Base-by-base conservation (phyloP, 1,140 invertebrate species). In the Bombus breviceps region DNA sequence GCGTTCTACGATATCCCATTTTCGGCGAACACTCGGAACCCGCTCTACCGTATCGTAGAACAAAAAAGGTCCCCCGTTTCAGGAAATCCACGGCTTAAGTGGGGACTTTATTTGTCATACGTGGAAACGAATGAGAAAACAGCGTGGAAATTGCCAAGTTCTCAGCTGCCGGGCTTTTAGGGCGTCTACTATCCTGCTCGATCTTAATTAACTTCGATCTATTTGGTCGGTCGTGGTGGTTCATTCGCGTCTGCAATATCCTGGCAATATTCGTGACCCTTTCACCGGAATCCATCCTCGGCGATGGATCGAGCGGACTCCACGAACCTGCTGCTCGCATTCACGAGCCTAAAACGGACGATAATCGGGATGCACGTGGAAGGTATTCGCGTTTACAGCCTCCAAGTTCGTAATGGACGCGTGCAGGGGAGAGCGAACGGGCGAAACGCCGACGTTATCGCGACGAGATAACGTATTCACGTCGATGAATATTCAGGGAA, bases 401-500 rank as follows among this genome's bases (percentile, higher is more conserved):
- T 4, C 4, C 66, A 9, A 22, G 15, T 53, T 34, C 43, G 75
- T 32, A 77, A 41, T 22, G 53, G 47, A 13, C 53, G 53, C 75
- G 41, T n/a, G n/a, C 12, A 4, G 71, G 12, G 28, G 3, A 62
- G 5, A 32, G 22, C 53, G 37, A 59, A 37, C 22, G 47, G 34
- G 47, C 22, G 34, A 22, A 75, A 8, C 34, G 57, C 9, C 12
- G 57, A 25, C 75, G 75, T 77, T 78, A 64, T 78, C 75, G 75
- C 39, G 15, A 25, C 57, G 28, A 32, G 75, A 78, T 64, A 78
- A 78, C 59, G 75, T 43, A 64, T 64, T 62, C 37, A n/a, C 69
- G 32, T 34, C 53, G 80, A 74, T 82, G 80, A 82, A 82, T 82
- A 82, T 82, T 82, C 80, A 82, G n/a, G 32, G 39, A 28, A 32